Evolutionary conservation across 2,113 vertebrate genomes (phyloP).

Genomic region (Muntiacus reevesi): DNA sequence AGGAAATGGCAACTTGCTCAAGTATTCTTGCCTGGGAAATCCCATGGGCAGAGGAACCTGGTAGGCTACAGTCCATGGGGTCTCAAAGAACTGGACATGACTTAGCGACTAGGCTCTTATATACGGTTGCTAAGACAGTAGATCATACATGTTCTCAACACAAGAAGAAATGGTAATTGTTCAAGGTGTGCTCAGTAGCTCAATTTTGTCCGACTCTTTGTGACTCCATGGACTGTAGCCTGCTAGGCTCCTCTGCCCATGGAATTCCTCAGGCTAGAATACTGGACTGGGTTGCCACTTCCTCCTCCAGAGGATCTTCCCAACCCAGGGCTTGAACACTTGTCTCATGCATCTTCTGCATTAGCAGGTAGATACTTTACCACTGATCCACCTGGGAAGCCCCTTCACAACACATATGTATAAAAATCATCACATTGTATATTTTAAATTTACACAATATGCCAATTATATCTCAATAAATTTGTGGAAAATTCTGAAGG

Average conservation of each 20-base stretch:
- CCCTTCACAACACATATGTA: background rate
- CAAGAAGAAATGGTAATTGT: background rate
- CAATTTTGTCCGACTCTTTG: background rate
- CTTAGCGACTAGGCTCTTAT: background rate
- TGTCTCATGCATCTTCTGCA: background rate
- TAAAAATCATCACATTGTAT: background rate
- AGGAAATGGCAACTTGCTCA: background rate
- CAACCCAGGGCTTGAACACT: background rate
- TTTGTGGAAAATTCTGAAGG: too few species aligned
- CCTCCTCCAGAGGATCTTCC: background rate
- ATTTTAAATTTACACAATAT: background rate
- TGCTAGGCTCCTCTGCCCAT: background rate
- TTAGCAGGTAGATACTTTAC: background rate
- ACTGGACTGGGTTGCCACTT: background rate
- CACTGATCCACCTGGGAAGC: background rate
- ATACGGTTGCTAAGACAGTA: background rate
- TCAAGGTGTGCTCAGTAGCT: background rate
- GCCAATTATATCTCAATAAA: background rate
- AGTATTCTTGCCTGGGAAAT: background rate
- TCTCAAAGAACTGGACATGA: background rate
- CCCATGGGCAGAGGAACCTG: background rate
- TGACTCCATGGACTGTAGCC: background rate
- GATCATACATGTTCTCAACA: background rate
- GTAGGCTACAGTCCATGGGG: background rate
- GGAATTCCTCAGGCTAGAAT: background rate